These are phyloP conservation scores for Neoniphon sammara DNA, from an alignment of 2,797 vertebrate species.

Conservation along the genomic window DNA sequence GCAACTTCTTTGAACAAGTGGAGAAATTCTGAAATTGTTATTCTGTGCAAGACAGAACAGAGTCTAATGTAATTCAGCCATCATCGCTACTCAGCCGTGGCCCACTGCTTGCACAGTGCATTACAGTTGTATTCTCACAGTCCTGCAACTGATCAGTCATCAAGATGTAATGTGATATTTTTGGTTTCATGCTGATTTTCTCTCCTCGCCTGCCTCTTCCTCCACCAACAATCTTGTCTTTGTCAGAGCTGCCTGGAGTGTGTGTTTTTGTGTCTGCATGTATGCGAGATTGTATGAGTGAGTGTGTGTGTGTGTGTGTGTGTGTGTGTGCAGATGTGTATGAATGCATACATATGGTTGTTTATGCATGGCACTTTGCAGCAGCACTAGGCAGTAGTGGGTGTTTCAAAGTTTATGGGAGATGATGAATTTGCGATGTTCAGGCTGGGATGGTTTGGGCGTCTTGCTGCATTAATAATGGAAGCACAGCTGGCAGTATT, in stretches of 20 bases:
- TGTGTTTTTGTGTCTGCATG: background rate
- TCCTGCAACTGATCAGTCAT: constrained; percentile 54
- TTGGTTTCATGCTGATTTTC: constrained; percentile 45
- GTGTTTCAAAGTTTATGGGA: constrained; percentile 69
- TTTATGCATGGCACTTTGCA: constrained; percentile 43
- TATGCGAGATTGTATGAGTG: no score
- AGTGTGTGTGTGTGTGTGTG: constrained; percentile 53
- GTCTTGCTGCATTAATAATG: constrained; percentile 84
- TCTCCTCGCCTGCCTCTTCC: constrained; percentile 49
- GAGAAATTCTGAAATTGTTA: constrained; percentile 24
- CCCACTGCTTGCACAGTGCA: constrained; percentile 28
- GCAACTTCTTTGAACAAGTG: background rate
- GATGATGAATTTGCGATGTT: constrained; percentile 68
- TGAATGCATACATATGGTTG: constrained; percentile 32
- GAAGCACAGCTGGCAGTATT: constrained; percentile 84
- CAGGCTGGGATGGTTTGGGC: constrained; percentile 60
- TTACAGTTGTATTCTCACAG: constrained; percentile 31
- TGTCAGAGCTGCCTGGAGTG: constrained; percentile 16
- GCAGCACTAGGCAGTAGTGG: constrained; percentile 70
- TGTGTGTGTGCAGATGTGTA: background rate
- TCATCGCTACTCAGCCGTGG: background rate
- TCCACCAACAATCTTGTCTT: constrained; percentile 41
- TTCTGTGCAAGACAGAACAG: constrained; percentile 6
- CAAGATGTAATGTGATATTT: constrained; percentile 60
- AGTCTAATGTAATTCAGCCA: constrained; percentile 15